Evolutionary conservation across 2,113 vertebrate genomes (phyloP), one percentile per base, ranked within the genome.

Genomic region (Cairina moschata): DNA sequence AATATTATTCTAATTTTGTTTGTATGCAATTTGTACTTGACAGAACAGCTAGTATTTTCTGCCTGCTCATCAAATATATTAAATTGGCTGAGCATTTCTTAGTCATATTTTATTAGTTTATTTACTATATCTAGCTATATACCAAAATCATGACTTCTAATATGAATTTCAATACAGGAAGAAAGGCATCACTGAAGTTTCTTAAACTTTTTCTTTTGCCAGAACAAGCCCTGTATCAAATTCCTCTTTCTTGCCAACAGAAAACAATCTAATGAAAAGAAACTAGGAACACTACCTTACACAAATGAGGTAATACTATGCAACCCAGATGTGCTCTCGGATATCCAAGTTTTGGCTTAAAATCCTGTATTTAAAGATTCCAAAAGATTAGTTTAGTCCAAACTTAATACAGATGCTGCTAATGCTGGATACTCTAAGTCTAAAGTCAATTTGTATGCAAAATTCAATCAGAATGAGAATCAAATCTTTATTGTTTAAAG

Each of bases 221-320:
- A 93, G 78, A 26, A 71, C 50, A 96, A 78, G 22, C 44, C 73
- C 11, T 1, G 6, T 75, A 94, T 91, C 93, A 87, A 93, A 88
- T 93, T 96, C 58, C 54, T 34, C 46, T 65, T 73, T 83, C 40
- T 34, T 69, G 62, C 67, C 85, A 88, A 89, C 40, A 95, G 62
- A 93, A 96, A 96, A 77, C 48, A 96, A 86, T 84, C 62, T 42
- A 92, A 83, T 54, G 72, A 93, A 88, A 77, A 92, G 77, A 77
- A 83, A 72, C 25, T 38, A 65, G 44, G 44, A 90, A 44, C 63
- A 74, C 54, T 40, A 91, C 46, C 31, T 90, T 86, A 80, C 16
- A 94, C n/a, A 95, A 90, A 95, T 90, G 88, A 91, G 46, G 85
- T 81, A 83, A 93, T 90, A 65, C 42, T 69, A 59, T 68, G 54